Base-by-base conservation (phyloP, 2,888 invertebrate species). In the Lacanobia oleracea region DNA sequence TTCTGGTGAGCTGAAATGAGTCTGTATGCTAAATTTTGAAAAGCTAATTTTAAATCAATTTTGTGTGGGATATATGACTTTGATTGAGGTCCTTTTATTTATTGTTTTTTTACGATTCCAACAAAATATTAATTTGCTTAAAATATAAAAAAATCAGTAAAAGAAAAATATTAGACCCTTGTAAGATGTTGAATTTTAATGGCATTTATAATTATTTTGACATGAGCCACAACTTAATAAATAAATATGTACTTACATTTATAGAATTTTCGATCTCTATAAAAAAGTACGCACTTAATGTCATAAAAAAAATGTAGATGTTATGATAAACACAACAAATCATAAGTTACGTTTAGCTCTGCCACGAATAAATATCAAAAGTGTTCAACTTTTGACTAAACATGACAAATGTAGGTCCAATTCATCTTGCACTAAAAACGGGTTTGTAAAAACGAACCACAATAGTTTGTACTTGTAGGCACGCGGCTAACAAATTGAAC, bases 401-500 rank as follows among this genome's bases (percentile, higher is more conserved):
- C 45, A 61, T 56, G 54, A 64, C 50, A 60, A 72, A 79, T 54
- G 40, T 40, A 27, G n/a, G 23, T 62, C 54, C 54, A 61, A 65
- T 61, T 61, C 62, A 67, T 74, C 33, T 63, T 27, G 10, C 16
- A 40, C 54, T 27, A 33, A 27, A 67, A 68, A 27, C 33, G 23
- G 16, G 53, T 45, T 82, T 33, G 62, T 63, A 66, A 40, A 77
- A 82, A 21, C 14, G 33, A 57, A 37, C 33, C 33, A 68, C 33
- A 68, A 69, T 67, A 69, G 72, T 67, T 57, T 66, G 27, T 27
- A 27, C 27, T 27, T 27, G 57, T 65, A 67, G 21, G 33, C 27
- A 33, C 27, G 33, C 1, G 56, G 63, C 33, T 54, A 59, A 72
- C 63, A 75, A 82, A 76, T 85, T 73, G 67, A 62, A 51, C 65